Conservation (phyloP, 2,888 invertebrate species). For the Camponotus fellah region DNA sequence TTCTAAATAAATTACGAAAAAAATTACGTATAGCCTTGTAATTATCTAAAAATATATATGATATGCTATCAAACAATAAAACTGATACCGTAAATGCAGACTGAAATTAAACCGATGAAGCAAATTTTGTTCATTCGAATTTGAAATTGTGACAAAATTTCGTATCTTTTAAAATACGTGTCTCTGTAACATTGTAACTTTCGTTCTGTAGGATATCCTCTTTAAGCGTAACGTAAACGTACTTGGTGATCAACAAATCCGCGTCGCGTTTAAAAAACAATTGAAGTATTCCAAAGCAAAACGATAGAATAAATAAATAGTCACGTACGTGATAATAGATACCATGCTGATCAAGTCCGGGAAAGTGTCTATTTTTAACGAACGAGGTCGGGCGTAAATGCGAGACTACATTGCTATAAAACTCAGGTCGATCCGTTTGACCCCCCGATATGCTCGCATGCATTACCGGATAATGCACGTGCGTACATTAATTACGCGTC, state of each 20-base stretch:
- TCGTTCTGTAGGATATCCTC: constrained; percentile 21
- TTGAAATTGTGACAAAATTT: not conserved
- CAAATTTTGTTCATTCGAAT: not conserved
- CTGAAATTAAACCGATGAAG: constrained; percentile 30
- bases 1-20: not conserved
- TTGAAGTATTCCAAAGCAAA: not conserved
- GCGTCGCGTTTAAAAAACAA: not conserved
- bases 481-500: constrained; percentile 73
- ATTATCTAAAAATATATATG: not conserved
- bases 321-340: constrained; percentile 23
- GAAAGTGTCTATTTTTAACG: constrained; percentile 42
- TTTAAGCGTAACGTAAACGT: constrained; percentile 32
- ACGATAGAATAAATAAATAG: not conserved
- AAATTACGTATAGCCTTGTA: not conserved
- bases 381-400: constrained; percentile 1
- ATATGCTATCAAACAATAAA: constrained; percentile 10
- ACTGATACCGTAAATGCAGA: constrained; percentile 5
- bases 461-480: constrained; percentile 68
- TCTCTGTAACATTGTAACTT: constrained; percentile 15
- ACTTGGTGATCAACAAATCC: constrained; percentile 32
- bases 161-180: constrained; percentile 2
- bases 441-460: constrained; percentile 42
- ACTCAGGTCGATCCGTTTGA: constrained; percentile 59
- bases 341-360: not conserved
- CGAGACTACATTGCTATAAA: constrained; percentile 35